Base-by-base conservation (phyloP, 2,797 vertebrate species). In the Benthosema pterotum region DNA sequence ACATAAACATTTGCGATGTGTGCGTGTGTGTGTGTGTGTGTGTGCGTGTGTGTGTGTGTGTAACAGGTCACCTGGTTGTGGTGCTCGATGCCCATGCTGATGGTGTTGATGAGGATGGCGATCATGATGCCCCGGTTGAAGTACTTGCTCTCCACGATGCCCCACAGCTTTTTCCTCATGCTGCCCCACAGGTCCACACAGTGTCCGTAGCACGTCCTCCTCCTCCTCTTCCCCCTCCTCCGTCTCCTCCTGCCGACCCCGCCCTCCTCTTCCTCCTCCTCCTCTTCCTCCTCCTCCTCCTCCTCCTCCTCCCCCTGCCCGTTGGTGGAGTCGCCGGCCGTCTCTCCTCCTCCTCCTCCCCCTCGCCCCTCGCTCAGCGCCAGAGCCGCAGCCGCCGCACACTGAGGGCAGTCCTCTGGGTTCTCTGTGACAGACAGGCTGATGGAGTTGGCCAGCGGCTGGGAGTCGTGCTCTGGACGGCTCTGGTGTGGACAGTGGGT, bases 131-230 rank as follows among this genome's bases (percentile, higher is more conserved):
- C 96, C 46, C 96, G 91, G 90, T 94, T 98, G 92, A 99, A 98
- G 84, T 99, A 99, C 69, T 99, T 99, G 94, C 97, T 99, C 84
- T 98, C 96, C 82, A 99, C 97, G 19, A 99, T 99, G 67, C 95
- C 93, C 86, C 96, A 91, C 22, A 99, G 92, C 71, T 94, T 98
- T 71, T 91, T 87, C 11, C 95, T 92, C 11, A 94, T 93, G 73
- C 91, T 90, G 1, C 87, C 84, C 94, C 95, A 98, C 43, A 94
- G 9, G 11, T 90, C 91, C 49, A 71, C 84, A 13, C 93, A 95
- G 17, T 46, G 71, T 51, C 90, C 73, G 52, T 1, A 91, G 81
- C 65, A 89, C 16, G 76, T 85, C 84, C 46, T 85, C 84, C 50
- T 89, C 90, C 25, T 86, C 78, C 89, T 22, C 83, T 79, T 42